A percentile compares a stretch with the other conserved stretches of the same genome.
Conservation (phyloP, 1,140 invertebrate genomes). For the Drosophila takahashii region DNA sequence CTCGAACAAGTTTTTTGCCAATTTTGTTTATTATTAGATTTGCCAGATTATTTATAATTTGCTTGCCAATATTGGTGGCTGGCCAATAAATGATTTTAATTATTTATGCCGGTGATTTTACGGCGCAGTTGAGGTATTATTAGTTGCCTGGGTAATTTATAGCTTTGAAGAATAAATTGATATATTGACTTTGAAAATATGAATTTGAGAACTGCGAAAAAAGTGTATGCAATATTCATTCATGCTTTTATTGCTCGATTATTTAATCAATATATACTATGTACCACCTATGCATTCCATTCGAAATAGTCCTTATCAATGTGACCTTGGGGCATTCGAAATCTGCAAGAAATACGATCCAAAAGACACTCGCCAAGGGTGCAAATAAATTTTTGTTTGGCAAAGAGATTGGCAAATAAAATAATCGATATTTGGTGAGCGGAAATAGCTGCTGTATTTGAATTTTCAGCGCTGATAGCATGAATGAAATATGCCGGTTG, state of each 20-base stretch:
- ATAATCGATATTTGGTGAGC: slow-evolving; percentile 36
- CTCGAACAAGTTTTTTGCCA: slow-evolving; percentile 2
- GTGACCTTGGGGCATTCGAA: background rate
- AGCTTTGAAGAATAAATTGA: background rate
- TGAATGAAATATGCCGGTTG: slow-evolving; percentile 23
- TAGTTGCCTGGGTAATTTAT: background rate
- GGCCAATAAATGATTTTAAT: slow-evolving; percentile 3
- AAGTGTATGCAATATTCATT: too few relatives aligned
- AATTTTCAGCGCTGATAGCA: slow-evolving; percentile 12
- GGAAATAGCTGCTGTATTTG: slow-evolving; percentile 39
- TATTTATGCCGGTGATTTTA: slow-evolving; percentile 8
- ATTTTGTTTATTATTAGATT: slow-evolving; percentile 24
- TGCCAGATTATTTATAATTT: slow-evolving; percentile 18
- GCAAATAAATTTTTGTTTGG: slow-evolving; percentile 4
- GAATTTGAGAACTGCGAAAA: too few relatives aligned
- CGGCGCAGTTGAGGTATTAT: background rate
- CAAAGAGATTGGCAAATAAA: slow-evolving; percentile 42
- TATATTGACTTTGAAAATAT: background rate
- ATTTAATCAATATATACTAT: slow-evolving; percentile 6
- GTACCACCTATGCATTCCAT: slow-evolving; percentile 2
- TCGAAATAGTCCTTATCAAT: background rate
- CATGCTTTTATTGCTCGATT: background rate
- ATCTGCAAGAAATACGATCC: slow-evolving; percentile 10
- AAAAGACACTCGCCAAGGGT: background rate
- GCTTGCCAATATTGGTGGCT: too few relatives aligned